Evolutionary conservation across 2,888 invertebrate genomes (phyloP).

Genomic region (Lymantria dispar): DNA sequence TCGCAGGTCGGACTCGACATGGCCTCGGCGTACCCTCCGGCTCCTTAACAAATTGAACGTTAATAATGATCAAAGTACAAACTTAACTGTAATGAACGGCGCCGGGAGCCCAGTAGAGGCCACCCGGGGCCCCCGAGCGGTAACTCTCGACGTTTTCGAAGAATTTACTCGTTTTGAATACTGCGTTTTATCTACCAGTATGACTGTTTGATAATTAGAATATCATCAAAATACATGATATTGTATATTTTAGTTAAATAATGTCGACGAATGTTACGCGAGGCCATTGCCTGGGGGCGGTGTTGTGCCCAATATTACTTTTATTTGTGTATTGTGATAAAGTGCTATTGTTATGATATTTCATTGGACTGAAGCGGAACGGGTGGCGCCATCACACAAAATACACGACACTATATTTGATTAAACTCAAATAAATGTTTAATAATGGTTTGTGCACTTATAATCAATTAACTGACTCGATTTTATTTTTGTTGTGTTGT

Average conservation of each 20-base stretch:
- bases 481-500: too few species aligned
- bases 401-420: not conserved
- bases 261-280: slow-evolving; percentile 35
- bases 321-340: slow-evolving; percentile 50
- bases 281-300: slow-evolving; percentile 47
- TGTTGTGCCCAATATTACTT: slow-evolving; percentile 38
- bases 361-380: slow-evolving; percentile 31
- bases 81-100: slow-evolving; percentile 25
- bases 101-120: slow-evolving; percentile 7
- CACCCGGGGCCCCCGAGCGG: slow-evolving; percentile 17
- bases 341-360: slow-evolving; percentile 41
- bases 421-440: too few species aligned
- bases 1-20: not conserved
- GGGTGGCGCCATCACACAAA: not conserved
- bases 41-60: slow-evolving; percentile 34
- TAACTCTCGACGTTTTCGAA: slow-evolving; percentile 48
- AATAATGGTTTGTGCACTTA: too few species aligned
- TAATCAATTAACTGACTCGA: too few species aligned
- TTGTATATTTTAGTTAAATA: slow-evolving; percentile 24
- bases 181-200: slow-evolving; percentile 35
- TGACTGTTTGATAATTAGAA: slow-evolving; percentile 26
- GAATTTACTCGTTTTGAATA: slow-evolving; percentile 57
- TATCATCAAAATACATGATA: slow-evolving; percentile 20
- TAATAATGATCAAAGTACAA: slow-evolving; percentile 51
- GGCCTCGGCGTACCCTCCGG: slow-evolving; percentile 9